phyloP scores from a whole-genome alignment of 1,140 invertebrate genomes.

The Drosophila yakuba region DNA sequence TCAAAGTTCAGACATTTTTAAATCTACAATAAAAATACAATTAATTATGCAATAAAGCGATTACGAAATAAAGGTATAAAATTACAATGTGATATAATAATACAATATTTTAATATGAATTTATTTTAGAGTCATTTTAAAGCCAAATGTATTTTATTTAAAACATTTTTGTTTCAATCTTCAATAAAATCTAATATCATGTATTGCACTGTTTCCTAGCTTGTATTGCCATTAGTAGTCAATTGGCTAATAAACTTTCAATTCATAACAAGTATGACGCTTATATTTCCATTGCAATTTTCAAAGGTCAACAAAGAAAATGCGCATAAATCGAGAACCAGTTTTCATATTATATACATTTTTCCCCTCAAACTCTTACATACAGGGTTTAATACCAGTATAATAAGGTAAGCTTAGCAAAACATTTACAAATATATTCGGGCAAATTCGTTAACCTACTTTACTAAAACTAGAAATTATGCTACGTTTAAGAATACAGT shows the following conservation, averaged over 20 bases:
- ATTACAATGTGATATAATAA: too few relatives aligned
- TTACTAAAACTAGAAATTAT: conserved; percentile 11
- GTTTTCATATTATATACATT: conserved; percentile 28
- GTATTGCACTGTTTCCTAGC: not conserved
- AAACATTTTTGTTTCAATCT: too few relatives aligned
- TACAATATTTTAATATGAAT: too few relatives aligned
- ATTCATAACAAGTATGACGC: not conserved
- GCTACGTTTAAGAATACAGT: not conserved
- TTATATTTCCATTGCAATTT: conserved; percentile 10
- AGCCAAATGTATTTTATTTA: too few relatives aligned
- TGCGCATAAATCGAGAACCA: conserved; percentile 38
- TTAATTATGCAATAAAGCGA: too few relatives aligned
- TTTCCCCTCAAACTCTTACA: conserved; percentile 6
- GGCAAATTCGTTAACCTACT: not conserved
- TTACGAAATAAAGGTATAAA: too few relatives aligned
- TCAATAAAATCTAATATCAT: too few relatives aligned
- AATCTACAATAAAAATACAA: too few relatives aligned
- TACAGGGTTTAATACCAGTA: not conserved
- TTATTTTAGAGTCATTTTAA: too few relatives aligned
- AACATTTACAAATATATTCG: not conserved
- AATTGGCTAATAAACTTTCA: conserved; percentile 20
- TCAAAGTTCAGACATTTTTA: too few relatives aligned
- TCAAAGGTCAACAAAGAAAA: conserved; percentile 30
- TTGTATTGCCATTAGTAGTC: conserved; percentile 3
- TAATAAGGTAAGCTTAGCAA: not conserved